Conservation (phyloP, 2,113 vertebrate species). For the Glaucidium brasilianum region DNA sequence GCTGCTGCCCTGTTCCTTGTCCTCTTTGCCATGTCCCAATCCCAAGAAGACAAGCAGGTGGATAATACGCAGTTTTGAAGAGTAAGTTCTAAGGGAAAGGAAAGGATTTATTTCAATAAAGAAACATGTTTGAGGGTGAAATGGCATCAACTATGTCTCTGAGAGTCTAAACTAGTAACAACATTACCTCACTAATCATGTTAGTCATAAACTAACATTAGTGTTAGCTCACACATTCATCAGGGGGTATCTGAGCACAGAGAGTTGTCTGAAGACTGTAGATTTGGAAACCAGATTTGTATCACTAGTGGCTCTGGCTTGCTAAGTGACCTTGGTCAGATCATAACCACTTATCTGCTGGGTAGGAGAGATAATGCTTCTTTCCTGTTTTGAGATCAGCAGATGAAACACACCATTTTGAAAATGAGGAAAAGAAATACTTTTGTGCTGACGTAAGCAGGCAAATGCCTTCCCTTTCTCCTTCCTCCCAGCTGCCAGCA, state of each 20-base stretch:
- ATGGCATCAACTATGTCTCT: background rate
- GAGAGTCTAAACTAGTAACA: background rate
- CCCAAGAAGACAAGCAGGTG: background rate
- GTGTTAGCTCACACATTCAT: background rate
- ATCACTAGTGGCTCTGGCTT: background rate
- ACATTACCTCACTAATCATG: background rate
- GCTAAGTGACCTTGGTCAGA: background rate
- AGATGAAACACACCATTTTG: background rate
- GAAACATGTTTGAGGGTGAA: background rate
- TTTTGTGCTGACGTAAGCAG: background rate
- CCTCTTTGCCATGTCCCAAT: background rate
- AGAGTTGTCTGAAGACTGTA: background rate
- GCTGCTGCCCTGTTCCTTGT: background rate
- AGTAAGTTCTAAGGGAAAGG: background rate
- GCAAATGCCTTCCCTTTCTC: background rate
- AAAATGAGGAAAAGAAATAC: background rate
- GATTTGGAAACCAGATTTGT: background rate
- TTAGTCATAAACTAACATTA: background rate
- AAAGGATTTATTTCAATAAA: background rate
- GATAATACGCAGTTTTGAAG: background rate
- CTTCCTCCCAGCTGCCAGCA: fast-evolving
- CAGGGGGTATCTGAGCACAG: background rate
- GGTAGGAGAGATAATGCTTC: background rate
- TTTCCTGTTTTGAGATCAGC: background rate
- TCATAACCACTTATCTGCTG: background rate